phyloP scores from a whole-genome alignment of 2,888 invertebrate species.

The Stenolophus ochropezus region DNA sequence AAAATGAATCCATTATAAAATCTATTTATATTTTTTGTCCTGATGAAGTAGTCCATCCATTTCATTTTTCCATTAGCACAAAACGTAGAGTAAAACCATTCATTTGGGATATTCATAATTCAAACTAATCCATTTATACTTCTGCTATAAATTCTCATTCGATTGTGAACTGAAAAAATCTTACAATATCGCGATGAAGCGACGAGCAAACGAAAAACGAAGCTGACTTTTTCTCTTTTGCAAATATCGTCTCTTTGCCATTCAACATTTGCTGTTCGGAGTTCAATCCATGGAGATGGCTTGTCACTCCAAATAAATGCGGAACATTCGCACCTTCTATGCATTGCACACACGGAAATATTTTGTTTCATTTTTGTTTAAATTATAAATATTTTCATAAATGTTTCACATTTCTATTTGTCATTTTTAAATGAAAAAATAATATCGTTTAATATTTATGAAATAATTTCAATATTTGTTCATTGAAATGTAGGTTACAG shows the following conservation, averaged over 20 bases:
- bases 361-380: not conserved
- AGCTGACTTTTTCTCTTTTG: slow-evolving; percentile 1
- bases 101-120: not conserved
- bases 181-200: not conserved
- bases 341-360: not conserved
- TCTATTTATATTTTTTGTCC: not conserved
- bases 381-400: not conserved
- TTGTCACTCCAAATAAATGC: slow-evolving; percentile 29
- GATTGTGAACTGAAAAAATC: not conserved
- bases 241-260: not conserved
- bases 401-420: not conserved
- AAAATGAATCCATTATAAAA: not conserved
- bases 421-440: not conserved
- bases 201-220: slow-evolving; percentile 4
- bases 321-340: slow-evolving; percentile 1
- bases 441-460: not conserved
- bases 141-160: not conserved
- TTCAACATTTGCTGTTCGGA: slow-evolving; percentile 11
- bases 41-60: not conserved
- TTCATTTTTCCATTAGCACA: not conserved
- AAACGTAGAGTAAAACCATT: not conserved
- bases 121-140: not conserved
- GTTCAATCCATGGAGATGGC: not conserved
- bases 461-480: not conserved
- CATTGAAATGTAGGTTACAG: not conserved